A percentile compares a stretch with the other conserved stretches of the same genome.
Evolutionary conservation across 2,113 vertebrate genomes (phyloP).

Genomic region (Aegithalos caudatus): DNA sequence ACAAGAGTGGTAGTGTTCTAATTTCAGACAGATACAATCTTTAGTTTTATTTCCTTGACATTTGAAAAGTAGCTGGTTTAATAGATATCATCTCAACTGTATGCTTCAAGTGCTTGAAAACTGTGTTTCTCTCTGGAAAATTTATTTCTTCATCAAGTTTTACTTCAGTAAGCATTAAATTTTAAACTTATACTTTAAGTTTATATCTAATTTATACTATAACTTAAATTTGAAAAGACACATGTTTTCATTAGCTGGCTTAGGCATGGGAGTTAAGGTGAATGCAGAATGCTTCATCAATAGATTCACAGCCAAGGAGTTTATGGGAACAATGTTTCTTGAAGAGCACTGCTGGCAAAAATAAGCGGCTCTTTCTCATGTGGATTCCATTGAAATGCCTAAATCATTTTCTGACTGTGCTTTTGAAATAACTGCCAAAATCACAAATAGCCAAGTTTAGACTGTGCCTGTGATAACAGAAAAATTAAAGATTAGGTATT

Average conservation of each 20-base stretch:
- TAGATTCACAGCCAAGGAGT: neutral
- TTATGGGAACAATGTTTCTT: neutral
- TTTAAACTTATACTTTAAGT: neutral
- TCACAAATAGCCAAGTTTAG: conserved; percentile 37
- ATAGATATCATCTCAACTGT: neutral
- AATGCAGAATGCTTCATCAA: neutral
- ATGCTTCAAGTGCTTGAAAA: neutral
- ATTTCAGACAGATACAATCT: neutral
- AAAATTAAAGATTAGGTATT: neutral
- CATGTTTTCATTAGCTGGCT: neutral
- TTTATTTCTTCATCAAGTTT: neutral
- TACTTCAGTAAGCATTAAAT: neutral
- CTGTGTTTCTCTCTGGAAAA: neutral
- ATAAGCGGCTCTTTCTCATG: neutral
- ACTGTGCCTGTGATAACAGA: neutral
- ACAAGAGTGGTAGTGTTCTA: neutral
- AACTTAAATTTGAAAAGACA: neutral
- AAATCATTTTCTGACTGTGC: conserved; percentile 13
- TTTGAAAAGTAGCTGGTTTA: neutral
- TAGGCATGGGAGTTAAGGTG: neutral
- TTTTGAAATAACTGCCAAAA: conserved; percentile 28
- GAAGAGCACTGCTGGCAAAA: neutral
- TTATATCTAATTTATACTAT: neutral
- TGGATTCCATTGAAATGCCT: neutral
- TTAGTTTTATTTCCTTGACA: neutral